These are phyloP conservation scores for Ellobius talpinus DNA, from an alignment of 2,113 vertebrate genomes.

Conservation along the genomic window DNA sequence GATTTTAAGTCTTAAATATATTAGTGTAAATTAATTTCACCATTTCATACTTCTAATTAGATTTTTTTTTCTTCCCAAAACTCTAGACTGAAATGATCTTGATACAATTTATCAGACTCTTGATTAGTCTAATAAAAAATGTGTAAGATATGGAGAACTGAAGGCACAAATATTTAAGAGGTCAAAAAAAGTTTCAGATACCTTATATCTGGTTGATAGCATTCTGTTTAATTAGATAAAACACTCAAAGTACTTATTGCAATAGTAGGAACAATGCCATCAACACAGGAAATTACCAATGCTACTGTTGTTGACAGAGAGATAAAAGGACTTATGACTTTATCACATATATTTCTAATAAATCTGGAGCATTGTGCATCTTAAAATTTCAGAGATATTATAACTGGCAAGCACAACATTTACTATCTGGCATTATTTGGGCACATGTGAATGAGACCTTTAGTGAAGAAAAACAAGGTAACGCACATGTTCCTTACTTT, in stretches of 20 bases:
- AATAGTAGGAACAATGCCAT: background rate
- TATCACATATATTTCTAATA: background rate
- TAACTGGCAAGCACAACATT: background rate
- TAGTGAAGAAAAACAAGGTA: slow-evolving; percentile 8
- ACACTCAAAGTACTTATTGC: background rate
- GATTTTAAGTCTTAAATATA: slow-evolving; percentile 41
- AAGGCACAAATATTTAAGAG: background rate
- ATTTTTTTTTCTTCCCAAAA: slow-evolving; percentile 61
- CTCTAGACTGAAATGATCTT: slow-evolving; percentile 21
- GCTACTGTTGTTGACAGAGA: background rate
- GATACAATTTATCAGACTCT: slow-evolving; percentile 24
- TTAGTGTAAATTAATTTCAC: slow-evolving; percentile 53
- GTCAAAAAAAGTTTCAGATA: slow-evolving; percentile 19
- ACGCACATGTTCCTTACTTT: background rate
- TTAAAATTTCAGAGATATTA: background rate
- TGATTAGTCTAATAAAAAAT: slow-evolving; percentile 41
- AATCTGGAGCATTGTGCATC: background rate
- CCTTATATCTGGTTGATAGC: background rate
- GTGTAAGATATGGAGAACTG: background rate
- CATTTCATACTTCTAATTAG: slow-evolving; percentile 54
- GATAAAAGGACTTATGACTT: background rate
- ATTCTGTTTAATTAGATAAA: background rate
- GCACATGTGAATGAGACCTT: background rate
- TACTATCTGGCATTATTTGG: background rate
- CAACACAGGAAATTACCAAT: background rate